Base-by-base conservation (phyloP, 2,797 vertebrate species). In the Siniperca obscura region DNA sequence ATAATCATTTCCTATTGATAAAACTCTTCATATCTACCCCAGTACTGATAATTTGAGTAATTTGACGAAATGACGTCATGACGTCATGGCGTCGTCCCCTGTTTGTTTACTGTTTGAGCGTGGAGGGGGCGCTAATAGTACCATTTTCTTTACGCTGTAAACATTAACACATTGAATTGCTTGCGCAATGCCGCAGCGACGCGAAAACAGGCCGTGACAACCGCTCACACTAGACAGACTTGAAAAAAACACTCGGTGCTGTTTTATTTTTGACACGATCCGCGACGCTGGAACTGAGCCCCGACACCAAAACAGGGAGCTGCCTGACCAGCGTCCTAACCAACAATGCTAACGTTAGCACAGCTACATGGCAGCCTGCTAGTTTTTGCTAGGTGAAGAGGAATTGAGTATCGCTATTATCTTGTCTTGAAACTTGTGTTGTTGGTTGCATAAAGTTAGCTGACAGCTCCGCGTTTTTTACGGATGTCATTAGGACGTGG, bases 31-130 rank as follows among this genome's bases (percentile, higher is more conserved):
- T 17, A 7, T 42, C 3, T 5, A 1, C 2, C 11, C 27, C 5
- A 3, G 13, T 3, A 3, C 59, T 27, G 21, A 12, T 40, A 0
- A 10, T 27, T 8, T 48, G 68, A 34, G 38, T 3, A 0, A 2
- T 8, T 0, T 7, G 36, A 36, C 36, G 36, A 36, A 5, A 36
- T 36, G 42, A 19, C 12, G 14, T 2, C 40, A 27, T 90, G 27
- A 91, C 89, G 91, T 89, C 13, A 27, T 90, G 27, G 91, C 89
- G 91, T 88, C 13, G 40, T 17, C 6, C 19, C 42, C 7, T 16
- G 79, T 88, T 91, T 95, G 91, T 95, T 94, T 94, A 94, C 91
- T 67, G 89, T 80, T 22, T 69, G 78, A 81, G 17, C 60, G 61
- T 83, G 72, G 56, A 62, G 78, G 80, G 69, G 86, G 87, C 69